Conservation (phyloP, 1,140 invertebrate species). For the Hycleus cichorii region DNA sequence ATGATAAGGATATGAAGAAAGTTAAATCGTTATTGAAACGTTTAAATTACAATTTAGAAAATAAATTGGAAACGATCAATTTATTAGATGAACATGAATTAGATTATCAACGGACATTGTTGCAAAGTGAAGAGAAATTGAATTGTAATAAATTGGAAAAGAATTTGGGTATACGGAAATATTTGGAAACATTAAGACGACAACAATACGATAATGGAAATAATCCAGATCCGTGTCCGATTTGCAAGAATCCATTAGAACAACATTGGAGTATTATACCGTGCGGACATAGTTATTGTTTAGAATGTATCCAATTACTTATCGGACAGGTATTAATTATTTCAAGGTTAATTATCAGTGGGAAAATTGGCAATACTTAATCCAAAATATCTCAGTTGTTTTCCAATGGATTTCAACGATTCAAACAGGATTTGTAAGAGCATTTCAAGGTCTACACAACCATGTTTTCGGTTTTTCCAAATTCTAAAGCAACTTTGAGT, state of each 20-base stretch:
- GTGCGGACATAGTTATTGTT: constrained; percentile 64
- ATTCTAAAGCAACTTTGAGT: too few relatives aligned
- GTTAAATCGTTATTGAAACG: constrained; percentile 25
- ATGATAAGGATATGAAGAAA: constrained; percentile 27
- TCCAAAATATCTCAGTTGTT: too few relatives aligned
- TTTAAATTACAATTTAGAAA: constrained; percentile 28
- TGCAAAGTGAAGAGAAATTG: constrained; percentile 31
- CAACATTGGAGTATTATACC: constrained; percentile 58
- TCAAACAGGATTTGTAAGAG: too few relatives aligned
- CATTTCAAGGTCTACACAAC: too few relatives aligned
- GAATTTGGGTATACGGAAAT: constrained; percentile 39
- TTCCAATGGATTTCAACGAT: constrained; percentile 17
- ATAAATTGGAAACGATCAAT: constrained; percentile 41
- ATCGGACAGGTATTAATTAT: too few relatives aligned
- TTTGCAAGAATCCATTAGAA: constrained; percentile 54
- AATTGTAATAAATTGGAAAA: constrained; percentile 39
- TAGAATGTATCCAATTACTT: constrained; percentile 49
- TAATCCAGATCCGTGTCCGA: constrained; percentile 55
- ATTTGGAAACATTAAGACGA: constrained; percentile 42
- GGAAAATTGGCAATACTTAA: too few relatives aligned
- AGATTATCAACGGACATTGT: constrained; percentile 24
- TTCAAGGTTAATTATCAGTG: too few relatives aligned
- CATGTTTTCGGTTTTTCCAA: too few relatives aligned
- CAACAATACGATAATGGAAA: constrained; percentile 37
- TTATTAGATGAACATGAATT: constrained; percentile 45